These are phyloP conservation scores for Pyrrhura leucotis DNA, from an alignment of 2,797 vertebrate genomes.

Conservation along the genomic window DNA sequence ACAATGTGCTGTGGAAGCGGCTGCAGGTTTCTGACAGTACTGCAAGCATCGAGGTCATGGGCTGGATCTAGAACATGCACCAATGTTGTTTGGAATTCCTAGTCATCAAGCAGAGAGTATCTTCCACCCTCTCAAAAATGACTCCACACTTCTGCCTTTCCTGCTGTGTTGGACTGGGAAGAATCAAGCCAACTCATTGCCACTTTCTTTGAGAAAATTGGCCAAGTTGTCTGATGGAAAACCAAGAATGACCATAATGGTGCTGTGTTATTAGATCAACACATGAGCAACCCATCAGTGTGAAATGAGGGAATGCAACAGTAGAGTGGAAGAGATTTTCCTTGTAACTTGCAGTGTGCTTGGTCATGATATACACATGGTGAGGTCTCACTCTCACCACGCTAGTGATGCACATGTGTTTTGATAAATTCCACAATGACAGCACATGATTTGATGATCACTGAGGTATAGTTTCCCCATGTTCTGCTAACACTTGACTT, in stretches of 20 bases:
- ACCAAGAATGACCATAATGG: background rate
- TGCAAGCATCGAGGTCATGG: background rate
- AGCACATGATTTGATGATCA: background rate
- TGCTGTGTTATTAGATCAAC: background rate
- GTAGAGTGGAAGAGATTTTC: background rate
- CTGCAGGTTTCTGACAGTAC: background rate
- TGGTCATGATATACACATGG: fast-evolving
- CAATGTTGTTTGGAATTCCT: background rate
- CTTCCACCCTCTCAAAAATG: background rate
- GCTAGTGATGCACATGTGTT: fast-evolving
- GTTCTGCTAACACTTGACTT: background rate
- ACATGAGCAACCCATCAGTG: background rate
- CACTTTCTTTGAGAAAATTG: background rate
- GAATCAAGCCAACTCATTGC: background rate
- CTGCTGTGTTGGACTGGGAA: background rate
- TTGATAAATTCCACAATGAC: background rate
- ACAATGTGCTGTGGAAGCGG: background rate
- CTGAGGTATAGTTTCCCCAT: background rate
- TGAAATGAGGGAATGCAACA: background rate
- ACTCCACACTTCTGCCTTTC: background rate
- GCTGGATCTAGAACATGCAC: background rate
- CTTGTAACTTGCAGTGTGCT: background rate
- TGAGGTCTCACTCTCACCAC: background rate
- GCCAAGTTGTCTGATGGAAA: background rate
- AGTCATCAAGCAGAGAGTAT: background rate